Conservation (phyloP, 2,888 invertebrate genomes). For the Harpalus rubripes region DNA sequence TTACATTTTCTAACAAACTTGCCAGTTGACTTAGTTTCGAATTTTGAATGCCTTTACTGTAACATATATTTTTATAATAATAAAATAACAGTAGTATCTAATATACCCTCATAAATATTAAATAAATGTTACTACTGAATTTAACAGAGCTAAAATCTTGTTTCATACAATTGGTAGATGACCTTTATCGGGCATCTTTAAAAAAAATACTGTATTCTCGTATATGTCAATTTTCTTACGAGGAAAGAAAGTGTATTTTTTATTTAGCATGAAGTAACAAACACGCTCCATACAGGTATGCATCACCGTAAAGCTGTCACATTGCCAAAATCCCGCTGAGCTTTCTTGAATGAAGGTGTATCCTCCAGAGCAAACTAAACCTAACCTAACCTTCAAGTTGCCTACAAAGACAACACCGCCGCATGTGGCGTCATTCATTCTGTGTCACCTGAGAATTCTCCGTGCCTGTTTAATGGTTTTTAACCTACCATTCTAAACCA, state of each 20-base stretch:
- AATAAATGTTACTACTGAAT: too few species aligned
- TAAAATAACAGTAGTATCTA: too few species aligned
- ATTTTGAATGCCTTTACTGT: too few species aligned
- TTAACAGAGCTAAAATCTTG: too few species aligned
- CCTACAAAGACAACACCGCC: conserved; percentile 44
- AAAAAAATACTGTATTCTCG: too few species aligned
- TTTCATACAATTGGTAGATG: too few species aligned
- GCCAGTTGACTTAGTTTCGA: too few species aligned
- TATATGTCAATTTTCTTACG: too few species aligned
- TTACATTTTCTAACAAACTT: too few species aligned
- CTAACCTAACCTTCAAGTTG: background rate
- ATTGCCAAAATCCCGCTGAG: conserved; percentile 34
- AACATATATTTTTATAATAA: too few species aligned
- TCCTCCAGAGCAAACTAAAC: background rate
- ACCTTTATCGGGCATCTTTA: too few species aligned
- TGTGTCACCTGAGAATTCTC: conserved; percentile 64
- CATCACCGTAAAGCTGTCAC: conserved; percentile 14
- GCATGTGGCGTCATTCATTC: conserved; percentile 61
- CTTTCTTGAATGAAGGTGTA: background rate
- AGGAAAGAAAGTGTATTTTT: background rate
- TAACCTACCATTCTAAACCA: conserved; percentile 25
- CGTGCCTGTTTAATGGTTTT: conserved; percentile 54
- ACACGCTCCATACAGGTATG: background rate
- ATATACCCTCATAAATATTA: too few species aligned
- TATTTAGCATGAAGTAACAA: background rate